Conservation (phyloP, 2,113 vertebrate species). For the Deroptyus accipitrinus region DNA sequence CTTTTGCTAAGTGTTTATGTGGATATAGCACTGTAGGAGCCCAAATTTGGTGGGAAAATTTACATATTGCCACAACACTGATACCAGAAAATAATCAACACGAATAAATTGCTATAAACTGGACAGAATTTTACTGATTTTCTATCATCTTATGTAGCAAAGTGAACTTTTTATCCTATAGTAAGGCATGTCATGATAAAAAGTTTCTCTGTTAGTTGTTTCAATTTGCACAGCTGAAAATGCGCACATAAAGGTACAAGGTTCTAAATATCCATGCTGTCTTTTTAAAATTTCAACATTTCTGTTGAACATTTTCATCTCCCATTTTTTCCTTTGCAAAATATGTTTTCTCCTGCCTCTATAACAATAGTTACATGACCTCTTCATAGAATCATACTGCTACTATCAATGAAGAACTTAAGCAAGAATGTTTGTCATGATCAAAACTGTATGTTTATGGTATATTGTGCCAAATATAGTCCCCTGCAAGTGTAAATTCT, state of each 20-base stretch:
- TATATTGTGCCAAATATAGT: not conserved
- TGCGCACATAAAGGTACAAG: not conserved
- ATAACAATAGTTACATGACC: not conserved
- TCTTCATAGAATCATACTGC: not conserved
- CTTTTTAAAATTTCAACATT: not conserved
- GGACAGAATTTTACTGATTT: not conserved
- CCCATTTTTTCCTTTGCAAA: not conserved
- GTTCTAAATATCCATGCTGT: not conserved
- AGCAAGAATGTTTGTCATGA: not conserved
- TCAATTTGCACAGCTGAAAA: not conserved
- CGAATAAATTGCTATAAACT: not conserved
- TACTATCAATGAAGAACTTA: not conserved
- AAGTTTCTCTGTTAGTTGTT: not conserved
- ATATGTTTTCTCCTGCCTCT: not conserved
- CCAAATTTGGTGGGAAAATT: not conserved
- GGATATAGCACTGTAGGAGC: not conserved
- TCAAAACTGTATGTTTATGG: not conserved
- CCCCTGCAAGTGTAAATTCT: not conserved
- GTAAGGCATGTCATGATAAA: not conserved
- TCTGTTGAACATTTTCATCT: not conserved
- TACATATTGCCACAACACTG: not conserved
- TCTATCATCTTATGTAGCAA: not conserved
- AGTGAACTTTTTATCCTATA: not conserved
- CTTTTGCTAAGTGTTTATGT: not conserved
- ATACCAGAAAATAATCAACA: not conserved